Evolutionary conservation across 2,113 vertebrate species (phyloP).

Genomic region (Numenius arquata): DNA sequence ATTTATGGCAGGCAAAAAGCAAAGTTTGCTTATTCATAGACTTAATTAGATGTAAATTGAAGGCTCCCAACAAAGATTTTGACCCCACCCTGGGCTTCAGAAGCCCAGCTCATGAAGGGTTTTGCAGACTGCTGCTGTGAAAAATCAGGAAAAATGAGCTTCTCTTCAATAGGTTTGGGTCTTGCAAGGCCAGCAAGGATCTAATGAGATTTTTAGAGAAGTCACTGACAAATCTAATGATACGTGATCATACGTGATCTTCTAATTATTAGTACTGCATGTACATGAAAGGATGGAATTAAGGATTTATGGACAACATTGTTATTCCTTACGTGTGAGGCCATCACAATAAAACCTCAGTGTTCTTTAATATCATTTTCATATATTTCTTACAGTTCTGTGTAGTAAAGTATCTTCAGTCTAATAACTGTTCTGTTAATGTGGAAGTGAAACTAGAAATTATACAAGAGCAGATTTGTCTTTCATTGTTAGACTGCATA

Average conservation of each 20-base stretch:
- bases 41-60: conserved; percentile 44
- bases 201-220: conserved; percentile 88
- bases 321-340: background rate
- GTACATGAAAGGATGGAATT: background rate
- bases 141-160: conserved; percentile 83
- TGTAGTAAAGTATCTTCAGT: background rate
- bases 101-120: conserved; percentile 84
- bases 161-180: conserved; percentile 81
- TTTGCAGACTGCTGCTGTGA: conserved; percentile 84
- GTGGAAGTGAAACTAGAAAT: background rate
- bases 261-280: background rate
- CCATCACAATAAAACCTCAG: background rate
- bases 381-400: background rate
- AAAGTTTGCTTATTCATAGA: background rate
- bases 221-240: conserved; percentile 89
- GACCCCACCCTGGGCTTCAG: conserved; percentile 85
- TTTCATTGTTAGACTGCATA: background rate
- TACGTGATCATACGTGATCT: background rate
- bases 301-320: background rate
- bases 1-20: background rate
- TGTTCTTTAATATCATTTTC: background rate
- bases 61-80: conserved; percentile 73
- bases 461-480: background rate
- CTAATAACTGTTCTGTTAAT: background rate
- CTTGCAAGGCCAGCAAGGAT: conserved; percentile 85